Base-by-base conservation (phyloP, 1,140 invertebrate species). In the Drosophila jambulina region DNA sequence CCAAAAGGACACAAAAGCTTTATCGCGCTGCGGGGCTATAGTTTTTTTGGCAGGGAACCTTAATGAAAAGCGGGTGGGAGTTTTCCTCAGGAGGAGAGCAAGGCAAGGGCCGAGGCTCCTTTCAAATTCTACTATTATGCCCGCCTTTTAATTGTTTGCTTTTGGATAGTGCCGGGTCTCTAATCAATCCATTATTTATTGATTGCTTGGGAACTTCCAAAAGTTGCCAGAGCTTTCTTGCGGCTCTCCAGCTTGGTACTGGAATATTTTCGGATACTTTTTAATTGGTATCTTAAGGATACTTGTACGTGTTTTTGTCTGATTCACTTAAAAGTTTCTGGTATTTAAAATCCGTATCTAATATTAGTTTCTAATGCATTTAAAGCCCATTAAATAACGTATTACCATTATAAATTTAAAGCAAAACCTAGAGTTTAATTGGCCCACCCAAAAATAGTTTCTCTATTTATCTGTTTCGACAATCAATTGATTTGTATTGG, bases 1-100 rank as follows among this genome's bases (percentile, higher is more conserved):
- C 19, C 67, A 36, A 42, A 49, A 60, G 70, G 68, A 72, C 70
- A 72, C 67, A 72, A 72, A 72, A 72, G 70, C 67, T 72, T 71
- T 71, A 71, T 72, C 65, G 69, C 69, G 51, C 69, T 57, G 43
- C 34, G 19, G 69, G 29, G 29, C 67, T 23, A 68, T 70, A 65
- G 67, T 65, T 70, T 69, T 54, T 38, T 56, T 17, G 42, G 29
- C n/a, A 46, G 25, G 19, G 54, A 60, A 51, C 68, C 67, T 49
- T 51, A 74, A 72, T 74, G 68, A 74, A 72, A 72, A 60, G 63
- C 63, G 45, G 34, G 51, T 12, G 53, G 48, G 40, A 68, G 48
- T 32, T 68, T 49, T 32, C 23, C 34, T 19, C 12, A 15, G 15
- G 12, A 27, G 29, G 13, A 27, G 27, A 43, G 54, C 2, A 42